Evolutionary conservation across 2,888 invertebrate genomes (phyloP), one percentile per base, ranked within the genome.

Genomic region (Gerris lacustris): DNA sequence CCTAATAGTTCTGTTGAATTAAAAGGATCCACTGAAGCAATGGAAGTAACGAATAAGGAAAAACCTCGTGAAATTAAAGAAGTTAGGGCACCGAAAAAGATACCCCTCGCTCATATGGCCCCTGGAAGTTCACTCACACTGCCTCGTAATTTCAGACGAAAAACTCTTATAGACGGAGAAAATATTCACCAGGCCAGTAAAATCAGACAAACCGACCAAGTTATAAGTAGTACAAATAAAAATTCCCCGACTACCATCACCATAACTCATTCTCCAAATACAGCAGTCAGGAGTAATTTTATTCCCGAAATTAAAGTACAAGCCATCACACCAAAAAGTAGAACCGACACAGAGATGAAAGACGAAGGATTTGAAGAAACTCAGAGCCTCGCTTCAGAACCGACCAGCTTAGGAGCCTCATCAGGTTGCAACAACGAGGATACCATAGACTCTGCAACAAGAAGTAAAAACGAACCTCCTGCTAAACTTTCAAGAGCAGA

Each of bases 321-420:
- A 79, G 83, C 83, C 45, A 76, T 79, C 73, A 80, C 79, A 72
- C 79, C 79, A 68, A 81, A 75, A 18, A 79, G 78, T 73, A 80
- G 79, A 76, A 81, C 80, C 71, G 89, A 89, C 74, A 87, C 87
- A 74, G 92, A 93, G 76, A 55, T 69, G 18, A 90, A 92, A 77
- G 94, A 94, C 78, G 93, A 94, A 83, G 93, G 94, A 7, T 94
- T 94, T 78, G 93, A 94, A 79, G 94, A 94, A 82, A 92, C 92
- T 0, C 92, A 92, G 78, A 92, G 92, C 78, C 82, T 93, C 69
- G 90, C 92, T 77, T 92, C 92, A 0, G 92, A 92, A 79, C 92
- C 91, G 6, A 88, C 91, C 5, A 92, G 92, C 67, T 92, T 92
- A 77, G 92, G 91, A 66, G 90, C 91, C 2, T 91, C 91, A 0